Evolutionary conservation across 2,888 invertebrate species (phyloP), one percentile per base, ranked within the genome.

Genomic region (Tubiluchus corallicola): DNA sequence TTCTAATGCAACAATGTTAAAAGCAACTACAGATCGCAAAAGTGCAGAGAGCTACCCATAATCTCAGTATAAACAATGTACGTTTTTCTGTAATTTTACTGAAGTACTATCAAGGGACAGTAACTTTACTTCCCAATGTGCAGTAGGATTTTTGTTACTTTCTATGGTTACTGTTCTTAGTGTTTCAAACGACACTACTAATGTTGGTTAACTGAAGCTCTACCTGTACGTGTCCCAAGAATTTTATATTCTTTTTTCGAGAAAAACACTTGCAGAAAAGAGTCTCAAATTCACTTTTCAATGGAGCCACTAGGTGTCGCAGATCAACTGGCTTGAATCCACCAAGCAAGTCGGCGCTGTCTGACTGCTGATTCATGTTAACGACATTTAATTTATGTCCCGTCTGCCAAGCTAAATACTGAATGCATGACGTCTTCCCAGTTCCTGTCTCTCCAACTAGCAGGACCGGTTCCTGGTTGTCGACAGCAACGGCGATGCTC

Each of bases 331-430:
- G 98, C 64, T 94, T 96, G 60, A 29, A 64, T 49, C 98, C 96
- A 45, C 98, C 98, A 0, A 99, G 71, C 37, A 99, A 71, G 68
- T 99, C 98, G 0, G 87, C 79, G 4, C 84, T 84, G 65, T 99
- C 98, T 40, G 90, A 94, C 60, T 98, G 96, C 59, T 98, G 94
- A 60, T 94, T 98, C 84, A 99, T 84, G 61, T 99, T 99, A 18
- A 99, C 82, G 1, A 96, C 94, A 20, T 82, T 71, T 20, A 99
- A 69, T 57, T 79, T 82, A 52, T 83, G 79, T 0, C 83, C 66
- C 0, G 83, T 75, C 51, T 79, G 76, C 48, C 76, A 73, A 0
- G 94, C 84, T 44, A 96, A 68, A 64, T 82, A 87, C 61, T 96
- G 96, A 1, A 98, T 76, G 0, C 83, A 77, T 1, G 88, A 84